Percentiles rank a stretch among this genome's conserved stretches.
Conservation (phyloP, 92 coral and sea anemone genomes). For the Ricordea florida region DNA sequence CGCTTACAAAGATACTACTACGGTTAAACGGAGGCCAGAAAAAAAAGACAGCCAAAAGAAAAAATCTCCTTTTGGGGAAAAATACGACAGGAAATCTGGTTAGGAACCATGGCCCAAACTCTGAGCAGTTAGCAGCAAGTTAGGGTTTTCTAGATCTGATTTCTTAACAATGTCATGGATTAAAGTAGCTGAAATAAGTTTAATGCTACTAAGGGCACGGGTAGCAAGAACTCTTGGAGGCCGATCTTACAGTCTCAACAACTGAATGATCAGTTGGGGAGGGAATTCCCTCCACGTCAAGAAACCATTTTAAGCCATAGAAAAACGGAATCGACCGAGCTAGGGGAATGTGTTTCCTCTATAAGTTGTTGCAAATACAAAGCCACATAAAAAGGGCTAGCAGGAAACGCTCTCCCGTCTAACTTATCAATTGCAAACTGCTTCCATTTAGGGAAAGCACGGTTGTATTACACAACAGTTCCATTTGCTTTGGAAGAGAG, state of each 20-base stretch:
- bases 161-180: neutral
- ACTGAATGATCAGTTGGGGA: neutral
- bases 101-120: too few relatives aligned
- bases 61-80: too few relatives aligned
- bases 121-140: too few relatives aligned
- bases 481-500: constrained; percentile 19
- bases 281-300: neutral
- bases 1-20: too few relatives aligned
- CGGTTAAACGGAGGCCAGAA: too few relatives aligned
- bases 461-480: constrained; percentile 16
- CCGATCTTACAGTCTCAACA: neutral
- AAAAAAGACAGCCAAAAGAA: too few relatives aligned
- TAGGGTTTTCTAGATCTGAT: neutral
- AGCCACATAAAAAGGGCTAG: neutral
- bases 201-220: neutral
- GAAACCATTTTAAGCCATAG: too few relatives aligned
- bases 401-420: constrained; percentile 1
- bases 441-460: constrained; percentile 28
- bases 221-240: neutral
- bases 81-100: too few relatives aligned
- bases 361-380: too few relatives aligned
- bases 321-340: too few relatives aligned
- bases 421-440: constrained; percentile 13
- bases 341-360: too few relatives aligned
- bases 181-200: neutral